These are phyloP conservation scores for Polypterus bichir DNA, from an alignment of 2,113 vertebrate genomes.

Conservation along the genomic window DNA sequence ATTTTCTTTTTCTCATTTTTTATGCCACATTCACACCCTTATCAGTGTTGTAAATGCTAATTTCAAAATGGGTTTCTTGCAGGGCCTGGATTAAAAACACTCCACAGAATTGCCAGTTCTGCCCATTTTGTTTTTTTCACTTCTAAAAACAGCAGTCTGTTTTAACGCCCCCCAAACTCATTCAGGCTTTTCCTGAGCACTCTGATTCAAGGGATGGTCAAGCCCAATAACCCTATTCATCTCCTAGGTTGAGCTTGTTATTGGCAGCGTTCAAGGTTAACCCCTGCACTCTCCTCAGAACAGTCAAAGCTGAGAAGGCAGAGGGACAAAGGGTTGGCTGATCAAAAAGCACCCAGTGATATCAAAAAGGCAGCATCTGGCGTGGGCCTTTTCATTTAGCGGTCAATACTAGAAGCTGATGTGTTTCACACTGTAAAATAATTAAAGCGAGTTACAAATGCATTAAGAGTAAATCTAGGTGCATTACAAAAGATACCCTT, in stretches of 20 bases:
- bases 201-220: background rate
- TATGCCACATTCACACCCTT: too few species aligned
- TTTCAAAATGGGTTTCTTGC: background rate
- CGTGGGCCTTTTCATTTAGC: too few species aligned
- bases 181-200: constrained; percentile 1
- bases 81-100: constrained; percentile 1
- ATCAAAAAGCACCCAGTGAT: too few species aligned
- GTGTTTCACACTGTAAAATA: too few species aligned
- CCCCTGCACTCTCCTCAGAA: too few species aligned
- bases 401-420: too few species aligned
- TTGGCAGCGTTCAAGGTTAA: constrained; percentile 2
- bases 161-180: background rate
- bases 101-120: background rate
- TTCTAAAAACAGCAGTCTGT: constrained; percentile 1
- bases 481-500: too few species aligned
- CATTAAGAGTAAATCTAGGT: too few species aligned
- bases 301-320: background rate
- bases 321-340: background rate
- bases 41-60: too few species aligned
- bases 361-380: too few species aligned
- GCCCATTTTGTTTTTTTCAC: background rate
- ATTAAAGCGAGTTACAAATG: too few species aligned
- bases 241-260: background rate
- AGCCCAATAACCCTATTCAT: constrained; percentile 10
- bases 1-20: too few species aligned